A percentile compares a stretch with the other conserved stretches of the same genome.
Conservation (phyloP, 2,797 vertebrate species). For the Enteromius argenteus region DNA sequence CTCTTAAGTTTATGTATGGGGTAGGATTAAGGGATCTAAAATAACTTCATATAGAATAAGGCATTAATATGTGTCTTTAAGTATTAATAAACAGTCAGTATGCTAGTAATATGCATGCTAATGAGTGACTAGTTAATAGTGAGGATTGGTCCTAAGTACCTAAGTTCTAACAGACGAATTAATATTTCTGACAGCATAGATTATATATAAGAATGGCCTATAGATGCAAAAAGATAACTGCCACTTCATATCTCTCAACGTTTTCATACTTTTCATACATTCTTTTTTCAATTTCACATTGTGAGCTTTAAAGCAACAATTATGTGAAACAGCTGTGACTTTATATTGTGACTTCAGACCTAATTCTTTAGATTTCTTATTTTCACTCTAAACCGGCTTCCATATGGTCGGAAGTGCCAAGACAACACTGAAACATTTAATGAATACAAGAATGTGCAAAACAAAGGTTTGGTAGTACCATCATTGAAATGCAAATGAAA, state of each 20-base stretch:
- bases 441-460: background rate
- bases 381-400: slow-evolving; percentile 12
- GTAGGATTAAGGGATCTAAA: background rate
- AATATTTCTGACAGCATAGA: background rate
- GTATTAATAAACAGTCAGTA: background rate
- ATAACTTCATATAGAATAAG: background rate
- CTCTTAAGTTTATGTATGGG: background rate
- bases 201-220: background rate
- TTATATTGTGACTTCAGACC: background rate
- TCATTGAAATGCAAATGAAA: slow-evolving; percentile 10
- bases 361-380: background rate
- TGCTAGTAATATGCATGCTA: background rate
- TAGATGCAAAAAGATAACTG: background rate
- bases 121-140: background rate
- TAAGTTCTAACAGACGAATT: background rate
- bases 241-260: background rate
- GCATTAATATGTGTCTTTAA: background rate
- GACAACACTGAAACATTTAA: background rate
- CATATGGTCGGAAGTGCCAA: background rate
- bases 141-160: background rate
- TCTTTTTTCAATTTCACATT: background rate
- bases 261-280: background rate
- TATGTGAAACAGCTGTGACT: background rate
- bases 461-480: background rate
- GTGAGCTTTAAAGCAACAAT: background rate